phyloP scores from a whole-genome alignment of 2,888 invertebrate species.

The Nycteola revayana region DNA sequence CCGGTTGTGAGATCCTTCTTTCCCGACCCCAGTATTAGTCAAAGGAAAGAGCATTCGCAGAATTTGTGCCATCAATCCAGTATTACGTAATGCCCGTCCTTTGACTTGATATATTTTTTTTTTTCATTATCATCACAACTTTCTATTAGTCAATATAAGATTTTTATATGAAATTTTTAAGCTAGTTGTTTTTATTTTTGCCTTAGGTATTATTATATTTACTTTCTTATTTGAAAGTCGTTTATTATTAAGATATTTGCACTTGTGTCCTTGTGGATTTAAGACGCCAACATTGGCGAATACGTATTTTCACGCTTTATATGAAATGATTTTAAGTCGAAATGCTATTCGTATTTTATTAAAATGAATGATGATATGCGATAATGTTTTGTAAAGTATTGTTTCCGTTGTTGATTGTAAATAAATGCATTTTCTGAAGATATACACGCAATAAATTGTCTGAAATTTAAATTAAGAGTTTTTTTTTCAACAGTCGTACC shows the following conservation, averaged over 20 bases:
- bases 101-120: constrained; percentile 70
- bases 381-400: constrained; percentile 71
- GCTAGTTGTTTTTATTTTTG: constrained; percentile 78
- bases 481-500: constrained; percentile 58
- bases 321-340: constrained; percentile 59
- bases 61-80: constrained; percentile 79
- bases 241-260: constrained; percentile 71
- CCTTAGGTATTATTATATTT: constrained; percentile 73
- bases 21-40: constrained; percentile 77
- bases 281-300: constrained; percentile 59
- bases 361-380: constrained; percentile 52
- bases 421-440: constrained; percentile 79
- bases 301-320: constrained; percentile 75
- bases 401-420: constrained; percentile 79
- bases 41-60: constrained; percentile 70
- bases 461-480: constrained; percentile 68
- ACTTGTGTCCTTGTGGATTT: constrained; percentile 82
- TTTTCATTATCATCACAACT: constrained; percentile 76
- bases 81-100: constrained; percentile 73
- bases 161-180: constrained; percentile 75
- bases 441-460: constrained; percentile 79
- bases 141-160: constrained; percentile 78
- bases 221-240: constrained; percentile 78
- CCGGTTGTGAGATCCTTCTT: constrained; percentile 81
- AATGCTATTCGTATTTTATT: constrained; percentile 69